A percentile compares a stretch with the other conserved stretches of the same genome.
Conservation (phyloP, 2,797 vertebrate species). For the Pygocentrus nattereri region DNA sequence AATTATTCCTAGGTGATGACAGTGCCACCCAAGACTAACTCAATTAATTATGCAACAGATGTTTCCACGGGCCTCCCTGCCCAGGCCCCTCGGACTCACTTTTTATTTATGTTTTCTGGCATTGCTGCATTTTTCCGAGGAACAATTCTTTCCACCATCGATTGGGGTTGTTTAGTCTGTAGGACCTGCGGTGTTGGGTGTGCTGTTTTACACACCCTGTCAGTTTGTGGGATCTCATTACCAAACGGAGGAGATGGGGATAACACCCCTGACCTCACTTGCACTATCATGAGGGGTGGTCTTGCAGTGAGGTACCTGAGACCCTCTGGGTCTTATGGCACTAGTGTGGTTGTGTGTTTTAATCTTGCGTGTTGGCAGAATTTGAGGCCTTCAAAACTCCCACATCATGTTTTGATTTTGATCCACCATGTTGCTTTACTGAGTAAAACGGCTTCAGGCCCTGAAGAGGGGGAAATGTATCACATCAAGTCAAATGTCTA, state of each 20-base stretch:
- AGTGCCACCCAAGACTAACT: constrained; percentile 75
- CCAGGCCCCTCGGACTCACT: constrained; percentile 68
- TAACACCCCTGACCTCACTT: constrained; percentile 72
- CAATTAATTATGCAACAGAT: constrained; percentile 82
- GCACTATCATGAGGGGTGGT: constrained; percentile 78
- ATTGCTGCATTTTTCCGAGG: constrained; percentile 76
- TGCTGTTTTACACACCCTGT: constrained; percentile 74
- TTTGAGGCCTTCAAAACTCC: constrained; percentile 40
- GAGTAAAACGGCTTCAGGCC: constrained; percentile 63
- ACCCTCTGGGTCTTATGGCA: constrained; percentile 45
- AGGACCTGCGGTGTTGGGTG: constrained; percentile 74
- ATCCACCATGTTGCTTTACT: constrained; percentile 31
- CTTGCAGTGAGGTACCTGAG: constrained; percentile 53
- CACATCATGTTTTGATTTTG: constrained; percentile 46
- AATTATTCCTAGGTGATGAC: constrained; percentile 75
- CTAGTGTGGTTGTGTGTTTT: constrained; percentile 29
- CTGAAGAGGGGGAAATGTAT: constrained; percentile 68
- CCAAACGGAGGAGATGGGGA: constrained; percentile 61
- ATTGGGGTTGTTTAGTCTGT: constrained; percentile 93
- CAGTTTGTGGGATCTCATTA: constrained; percentile 77
- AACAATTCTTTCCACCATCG: constrained; percentile 85
- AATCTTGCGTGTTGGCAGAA: constrained; percentile 16
- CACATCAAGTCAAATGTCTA: constrained; percentile 74
- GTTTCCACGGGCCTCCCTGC: constrained; percentile 76
- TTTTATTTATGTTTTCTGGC: constrained; percentile 86